Base-by-base conservation (phyloP, 2,113 vertebrate genomes). In the Ctenomys sociabilis region DNA sequence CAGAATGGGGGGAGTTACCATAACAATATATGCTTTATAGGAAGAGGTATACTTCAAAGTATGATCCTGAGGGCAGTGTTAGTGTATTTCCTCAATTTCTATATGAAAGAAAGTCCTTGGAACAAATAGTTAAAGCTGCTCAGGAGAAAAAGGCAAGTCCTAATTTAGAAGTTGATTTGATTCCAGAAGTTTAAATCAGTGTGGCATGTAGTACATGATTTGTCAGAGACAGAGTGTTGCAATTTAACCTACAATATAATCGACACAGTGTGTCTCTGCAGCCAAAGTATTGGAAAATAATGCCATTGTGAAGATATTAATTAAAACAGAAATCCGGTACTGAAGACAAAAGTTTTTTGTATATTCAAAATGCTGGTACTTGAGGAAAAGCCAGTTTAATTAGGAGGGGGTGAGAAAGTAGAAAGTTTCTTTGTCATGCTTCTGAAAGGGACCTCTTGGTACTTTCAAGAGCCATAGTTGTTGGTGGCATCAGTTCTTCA, bases 351-450 rank as follows among this genome's bases (percentile, higher is more conserved):
- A 68, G 68, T 19, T 57, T 96, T 96, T 91, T 93, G 90, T 96
- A 78, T 85, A 13, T 73, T 54, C 72, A 77, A 84, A 95, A 95
- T 82, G 40, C 54, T 83, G 61, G 85, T 95, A 82, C 92, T 98
- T 96, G 82, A 97, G 95, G 92, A 93, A 94, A 97, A 94, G 59
- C 92, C 85, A 78, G 57, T 90, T 96, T 88, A 92, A 96, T 93
- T 95, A 95, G 87, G 93, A 96, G 6, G 35, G 22, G 30, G 66
- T 93, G 90, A 90, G 54, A 93, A 88, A 93, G 85, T 84, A 81
- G 92, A 94, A 89, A 52, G 21, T 93, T 96, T 78, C 73, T 95
- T 92, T 97, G 92, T 93, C 78, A 89, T 28, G 37, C 77, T 88
- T 87, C 88, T 90, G 72, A 97, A 96, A 97, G 81, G 77, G 92